phyloP scores from a whole-genome alignment of 2,888 invertebrate genomes.

The Heliconius erato region DNA sequence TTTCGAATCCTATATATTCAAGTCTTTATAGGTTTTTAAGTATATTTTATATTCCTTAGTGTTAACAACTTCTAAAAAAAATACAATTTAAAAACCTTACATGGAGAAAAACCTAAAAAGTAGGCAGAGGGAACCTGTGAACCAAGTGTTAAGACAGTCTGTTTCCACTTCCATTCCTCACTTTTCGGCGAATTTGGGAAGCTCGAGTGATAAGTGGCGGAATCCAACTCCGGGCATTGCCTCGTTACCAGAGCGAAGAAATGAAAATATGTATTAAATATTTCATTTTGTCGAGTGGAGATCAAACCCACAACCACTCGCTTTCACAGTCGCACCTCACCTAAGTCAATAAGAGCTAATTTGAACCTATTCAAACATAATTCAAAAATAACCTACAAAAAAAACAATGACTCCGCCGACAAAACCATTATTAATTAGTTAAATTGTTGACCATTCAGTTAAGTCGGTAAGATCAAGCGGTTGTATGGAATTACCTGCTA shows the following conservation, averaged over 20 bases:
- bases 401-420: not conserved
- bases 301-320: not conserved
- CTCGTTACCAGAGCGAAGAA: too few species aligned
- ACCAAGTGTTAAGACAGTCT: too few species aligned
- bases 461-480: slow-evolving; percentile 18
- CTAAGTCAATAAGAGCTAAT: not conserved
- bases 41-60: too few species aligned
- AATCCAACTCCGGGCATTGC: too few species aligned
- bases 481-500: slow-evolving; percentile 31
- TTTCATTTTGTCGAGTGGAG: not conserved
- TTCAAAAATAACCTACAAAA: not conserved
- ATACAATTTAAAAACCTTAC: too few species aligned
- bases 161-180: too few species aligned
- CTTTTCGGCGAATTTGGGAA: too few species aligned
- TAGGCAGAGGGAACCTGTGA: too few species aligned
- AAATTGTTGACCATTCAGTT: not conserved
- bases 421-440: not conserved
- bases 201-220: too few species aligned
- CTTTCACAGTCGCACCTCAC: not conserved
- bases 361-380: not conserved
- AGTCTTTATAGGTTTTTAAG: not conserved
- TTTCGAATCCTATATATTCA: not conserved
- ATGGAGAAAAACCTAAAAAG: too few species aligned
- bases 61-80: too few species aligned
- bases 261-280: not conserved